These are phyloP conservation scores for Xestobium rufovillosum DNA, from an alignment of 2,888 invertebrate species.

Conservation along the genomic window DNA sequence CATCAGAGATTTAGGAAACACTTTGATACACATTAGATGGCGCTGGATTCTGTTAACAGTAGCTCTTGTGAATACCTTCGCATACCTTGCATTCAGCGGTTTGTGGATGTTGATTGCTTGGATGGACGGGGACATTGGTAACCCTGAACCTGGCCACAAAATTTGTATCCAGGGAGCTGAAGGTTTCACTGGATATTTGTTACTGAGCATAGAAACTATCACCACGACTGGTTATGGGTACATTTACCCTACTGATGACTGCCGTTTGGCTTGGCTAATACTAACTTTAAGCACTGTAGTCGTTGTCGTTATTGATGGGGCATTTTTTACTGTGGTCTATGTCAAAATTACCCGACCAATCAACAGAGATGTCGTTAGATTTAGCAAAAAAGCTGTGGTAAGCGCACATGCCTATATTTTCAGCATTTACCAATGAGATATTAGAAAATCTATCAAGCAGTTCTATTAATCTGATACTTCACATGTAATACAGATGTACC, in stretches of 20 bases:
- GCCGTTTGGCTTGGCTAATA: conserved; percentile 22
- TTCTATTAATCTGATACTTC: too few relatives aligned
- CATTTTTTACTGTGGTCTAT: conserved; percentile 47
- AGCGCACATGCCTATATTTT: conserved; percentile 28
- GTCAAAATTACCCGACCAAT: conserved; percentile 56
- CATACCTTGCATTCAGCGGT: conserved; percentile 24
- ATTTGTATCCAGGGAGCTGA: conserved; percentile 25
- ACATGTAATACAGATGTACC: too few relatives aligned
- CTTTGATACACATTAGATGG: conserved; percentile 28
- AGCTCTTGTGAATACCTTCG: conserved; percentile 22
- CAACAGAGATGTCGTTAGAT: conserved; percentile 40
- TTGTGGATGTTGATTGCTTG: conserved; percentile 26
- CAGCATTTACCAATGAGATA: too few relatives aligned
- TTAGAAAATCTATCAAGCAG: too few relatives aligned
- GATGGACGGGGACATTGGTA: conserved; percentile 26
- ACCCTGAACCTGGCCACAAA: conserved; percentile 9
- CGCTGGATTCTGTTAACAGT: conserved; percentile 25
- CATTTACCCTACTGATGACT: conserved; percentile 26
- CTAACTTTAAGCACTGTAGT: conserved; percentile 25
- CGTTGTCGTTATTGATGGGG: conserved; percentile 30
- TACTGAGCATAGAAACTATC: conserved; percentile 30
- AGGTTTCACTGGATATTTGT: conserved; percentile 25
- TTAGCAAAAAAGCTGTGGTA: conserved; percentile 67
- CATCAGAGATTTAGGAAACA: conserved; percentile 27
- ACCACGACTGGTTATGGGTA: conserved; percentile 30